Evolutionary conservation across 2,113 vertebrate species (phyloP).

Genomic region (Alethe diademata): DNA sequence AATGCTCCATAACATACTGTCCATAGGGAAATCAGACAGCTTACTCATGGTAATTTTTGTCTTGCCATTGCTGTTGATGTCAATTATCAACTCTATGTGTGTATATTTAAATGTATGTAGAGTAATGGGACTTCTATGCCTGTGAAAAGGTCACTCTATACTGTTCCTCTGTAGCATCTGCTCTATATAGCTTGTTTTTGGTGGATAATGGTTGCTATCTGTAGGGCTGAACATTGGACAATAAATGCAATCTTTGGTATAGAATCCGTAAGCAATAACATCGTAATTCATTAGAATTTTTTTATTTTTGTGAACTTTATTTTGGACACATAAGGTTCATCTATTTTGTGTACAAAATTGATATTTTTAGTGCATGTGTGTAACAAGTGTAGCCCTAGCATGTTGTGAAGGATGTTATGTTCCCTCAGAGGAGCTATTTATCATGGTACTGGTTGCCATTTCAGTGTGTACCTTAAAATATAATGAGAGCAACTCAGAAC

Average conservation of each 20-base stretch:
- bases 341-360: background rate
- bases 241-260: background rate
- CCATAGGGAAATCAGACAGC: background rate
- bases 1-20: background rate
- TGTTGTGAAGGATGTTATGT: background rate
- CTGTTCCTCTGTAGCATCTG: background rate
- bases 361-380: background rate
- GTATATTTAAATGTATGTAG: background rate
- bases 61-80: background rate
- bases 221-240: background rate
- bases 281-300: background rate
- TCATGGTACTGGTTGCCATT: background rate
- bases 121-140: background rate
- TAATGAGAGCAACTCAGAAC: background rate
- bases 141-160: background rate
- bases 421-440: background rate
- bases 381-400: fast-evolving
- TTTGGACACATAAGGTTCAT: background rate
- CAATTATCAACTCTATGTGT: background rate
- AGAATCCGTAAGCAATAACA: background rate
- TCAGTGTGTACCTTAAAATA: background rate
- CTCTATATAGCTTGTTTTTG: background rate
- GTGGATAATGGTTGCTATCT: background rate
- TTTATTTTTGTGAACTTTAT: background rate
- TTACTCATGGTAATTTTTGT: background rate